Evolutionary conservation across 2,888 invertebrate species (phyloP).

Genomic region (Drosophila histrio): DNA sequence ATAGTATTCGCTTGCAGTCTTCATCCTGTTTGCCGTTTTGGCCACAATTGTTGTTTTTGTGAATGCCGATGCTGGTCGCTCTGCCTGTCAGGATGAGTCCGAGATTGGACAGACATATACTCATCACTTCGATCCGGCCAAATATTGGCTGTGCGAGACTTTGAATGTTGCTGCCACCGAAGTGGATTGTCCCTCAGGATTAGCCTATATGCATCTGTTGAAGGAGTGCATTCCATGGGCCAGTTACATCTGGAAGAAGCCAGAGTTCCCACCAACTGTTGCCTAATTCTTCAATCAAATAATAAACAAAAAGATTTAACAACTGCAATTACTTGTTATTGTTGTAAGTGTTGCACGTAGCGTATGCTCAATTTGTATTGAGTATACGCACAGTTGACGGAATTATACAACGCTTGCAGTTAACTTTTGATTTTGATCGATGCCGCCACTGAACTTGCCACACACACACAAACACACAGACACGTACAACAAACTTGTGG

Average conservation of each 20-base stretch:
- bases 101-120: slow-evolving; percentile 75
- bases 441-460: slow-evolving; percentile 71
- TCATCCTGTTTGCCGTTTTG: slow-evolving; percentile 52
- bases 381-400: slow-evolving; percentile 45
- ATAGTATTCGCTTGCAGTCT: slow-evolving; percentile 34
- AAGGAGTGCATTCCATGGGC: slow-evolving; percentile 82
- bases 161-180: slow-evolving; percentile 65
- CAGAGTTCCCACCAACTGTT: slow-evolving; percentile 78
- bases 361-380: slow-evolving; percentile 34
- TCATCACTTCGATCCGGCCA: slow-evolving; percentile 81
- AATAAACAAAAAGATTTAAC: slow-evolving; percentile 13
- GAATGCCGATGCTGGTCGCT: slow-evolving; percentile 74
- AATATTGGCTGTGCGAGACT: slow-evolving; percentile 81
- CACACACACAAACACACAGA: slow-evolving; percentile 9
- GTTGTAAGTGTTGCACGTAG: slow-evolving; percentile 1
- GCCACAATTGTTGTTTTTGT: slow-evolving; percentile 53
- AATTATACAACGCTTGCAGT: slow-evolving; percentile 19
- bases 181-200: slow-evolving; percentile 71
- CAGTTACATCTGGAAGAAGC: slow-evolving; percentile 81
- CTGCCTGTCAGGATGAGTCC: slow-evolving; percentile 76
- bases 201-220: slow-evolving; percentile 79
- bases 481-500: slow-evolving; percentile 5
- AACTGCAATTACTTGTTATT: slow-evolving; percentile 30
- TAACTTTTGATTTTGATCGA: slow-evolving; percentile 27
- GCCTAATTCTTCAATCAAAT: slow-evolving; percentile 50